Evolutionary conservation across 1,140 invertebrate genomes (phyloP), one percentile per base, ranked within the genome.

Genomic region (Neuroterus valhalla): DNA sequence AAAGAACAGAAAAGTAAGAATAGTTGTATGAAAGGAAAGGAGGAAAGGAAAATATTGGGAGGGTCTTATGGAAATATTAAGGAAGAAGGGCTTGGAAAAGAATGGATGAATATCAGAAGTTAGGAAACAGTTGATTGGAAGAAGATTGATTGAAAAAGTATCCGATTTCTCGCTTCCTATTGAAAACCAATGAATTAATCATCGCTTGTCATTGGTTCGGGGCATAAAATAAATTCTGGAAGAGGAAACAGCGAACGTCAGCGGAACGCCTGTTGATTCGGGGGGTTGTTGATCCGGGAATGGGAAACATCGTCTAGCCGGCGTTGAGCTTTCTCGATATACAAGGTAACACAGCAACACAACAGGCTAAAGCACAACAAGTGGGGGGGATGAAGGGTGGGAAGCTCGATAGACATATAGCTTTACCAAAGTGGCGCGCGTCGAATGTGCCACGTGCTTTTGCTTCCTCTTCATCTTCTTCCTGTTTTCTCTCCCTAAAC

Each of bases 281-380:
- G 77, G 82, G 85, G 85, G 82, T 85, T 86, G 85, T 87, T 87
- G 85, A 87, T 86, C 85, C 83, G 82, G 72, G 78, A 75, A 76
- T 82, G 82, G 74, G 79, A 82, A 85, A 82, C 86, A 88, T 88
- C 86, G 88, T 87, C 86, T 89, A 84, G 74, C 86, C 79, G 84
- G 88, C 88, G 85, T 89, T 88, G 87, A 89, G 86, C 82, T 89
- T 89, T 87, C 88, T 87, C 85, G 85, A 88, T 88, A 89, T 85
- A 88, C 86, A 87, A 87, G 86, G 85, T 81, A 86, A 85, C 86
- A 87, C 84, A 78, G 80, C 80, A 81, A 81, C 80, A 81, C 80
- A 81, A 81, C 80, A 81, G 74, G 52, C 74, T 78, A 79, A 78
- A 81, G 80, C 80, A 81, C 80, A 81, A 81, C 80, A 81, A 81